Conservation (phyloP, 1,140 invertebrate genomes). For the Nixonia krombeini region DNA sequence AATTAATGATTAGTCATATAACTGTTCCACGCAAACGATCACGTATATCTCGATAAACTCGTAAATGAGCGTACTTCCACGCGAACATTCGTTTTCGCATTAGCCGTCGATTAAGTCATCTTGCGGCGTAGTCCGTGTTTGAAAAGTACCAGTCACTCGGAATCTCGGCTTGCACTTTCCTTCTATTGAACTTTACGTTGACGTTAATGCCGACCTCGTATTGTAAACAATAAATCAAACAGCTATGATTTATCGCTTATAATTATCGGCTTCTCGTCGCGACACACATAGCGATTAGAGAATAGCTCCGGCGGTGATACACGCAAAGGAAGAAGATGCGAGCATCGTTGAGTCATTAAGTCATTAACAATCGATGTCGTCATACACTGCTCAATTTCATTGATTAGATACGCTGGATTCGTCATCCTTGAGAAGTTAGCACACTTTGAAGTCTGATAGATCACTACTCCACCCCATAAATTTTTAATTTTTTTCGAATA, state of each 20-base stretch:
- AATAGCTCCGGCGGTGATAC: conserved; percentile 8
- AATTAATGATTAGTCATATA: conserved; percentile 1
- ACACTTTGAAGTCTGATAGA: too few relatives aligned
- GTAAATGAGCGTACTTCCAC: conserved; percentile 21
- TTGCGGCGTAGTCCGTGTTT: conserved; percentile 2
- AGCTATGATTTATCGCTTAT: conserved; percentile 48
- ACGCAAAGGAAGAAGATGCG: conserved; percentile 17
- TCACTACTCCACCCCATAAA: too few relatives aligned
- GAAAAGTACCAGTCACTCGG: conserved; percentile 30
- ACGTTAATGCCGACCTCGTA: conserved; percentile 36
- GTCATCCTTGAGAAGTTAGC: neutral
- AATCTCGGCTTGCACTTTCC: conserved; percentile 20
- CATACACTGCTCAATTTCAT: conserved; percentile 22
- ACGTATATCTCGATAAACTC: conserved; percentile 12
- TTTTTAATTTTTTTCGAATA: too few relatives aligned
- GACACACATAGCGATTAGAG: conserved; percentile 26
- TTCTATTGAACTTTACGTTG: conserved; percentile 34
- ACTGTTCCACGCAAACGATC: conserved; percentile 6
- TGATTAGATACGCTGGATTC: conserved; percentile 41
- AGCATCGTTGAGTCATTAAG: conserved; percentile 46
- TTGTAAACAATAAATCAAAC: conserved; percentile 40
- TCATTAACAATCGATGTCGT: conserved; percentile 37
- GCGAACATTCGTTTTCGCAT: conserved; percentile 19
- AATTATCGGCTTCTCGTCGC: conserved; percentile 40
- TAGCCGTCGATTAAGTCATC: conserved; percentile 38